A percentile compares a stretch with the other conserved stretches of the same genome.
phyloP scores from a whole-genome alignment of 1,140 invertebrate species.

The Mactra quadrangularis region DNA sequence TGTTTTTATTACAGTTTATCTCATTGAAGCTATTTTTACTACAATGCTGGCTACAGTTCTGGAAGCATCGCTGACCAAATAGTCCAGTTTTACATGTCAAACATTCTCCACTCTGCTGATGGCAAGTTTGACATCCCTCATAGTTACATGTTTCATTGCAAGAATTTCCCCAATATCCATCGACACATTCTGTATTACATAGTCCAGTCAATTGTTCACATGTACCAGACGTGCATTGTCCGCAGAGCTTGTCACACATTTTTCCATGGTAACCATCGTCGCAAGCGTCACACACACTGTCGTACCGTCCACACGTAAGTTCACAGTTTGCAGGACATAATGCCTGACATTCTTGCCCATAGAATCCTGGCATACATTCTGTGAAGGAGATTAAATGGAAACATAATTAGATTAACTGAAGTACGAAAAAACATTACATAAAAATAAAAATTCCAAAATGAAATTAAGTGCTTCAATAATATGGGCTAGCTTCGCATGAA shows the following conservation, averaged over 20 bases:
- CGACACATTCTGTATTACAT: conserved; percentile 2
- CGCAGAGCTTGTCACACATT: conserved; percentile 7
- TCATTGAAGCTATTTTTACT: background rate
- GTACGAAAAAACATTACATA: no score
- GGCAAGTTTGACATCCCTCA: conserved; percentile 9
- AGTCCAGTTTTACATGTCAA: conserved; percentile 31
- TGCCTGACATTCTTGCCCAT: conserved; percentile 30
- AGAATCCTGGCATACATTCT: conserved; percentile 33
- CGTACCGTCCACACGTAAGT: conserved; percentile 21
- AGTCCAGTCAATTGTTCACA: conserved; percentile 29
- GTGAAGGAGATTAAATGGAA: background rate
- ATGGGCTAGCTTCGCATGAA: no score
- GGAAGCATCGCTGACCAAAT: conserved; percentile 10
- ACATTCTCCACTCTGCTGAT: conserved; percentile 18
- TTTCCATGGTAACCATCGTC: conserved; percentile 12
- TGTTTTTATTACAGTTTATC: conserved; percentile 12
- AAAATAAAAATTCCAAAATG: no score
- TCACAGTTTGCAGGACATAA: conserved; percentile 24
- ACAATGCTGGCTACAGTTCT: conserved; percentile 32
- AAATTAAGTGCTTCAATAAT: no score
- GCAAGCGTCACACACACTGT: conserved; percentile 18
- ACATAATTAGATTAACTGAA: no score
- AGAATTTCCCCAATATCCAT: conserved; percentile 11
- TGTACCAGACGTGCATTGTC: conserved; percentile 2
- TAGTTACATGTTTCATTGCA: conserved; percentile 32